Conservation (phyloP, 1,140 invertebrate genomes). For the Ceratina australensis region DNA sequence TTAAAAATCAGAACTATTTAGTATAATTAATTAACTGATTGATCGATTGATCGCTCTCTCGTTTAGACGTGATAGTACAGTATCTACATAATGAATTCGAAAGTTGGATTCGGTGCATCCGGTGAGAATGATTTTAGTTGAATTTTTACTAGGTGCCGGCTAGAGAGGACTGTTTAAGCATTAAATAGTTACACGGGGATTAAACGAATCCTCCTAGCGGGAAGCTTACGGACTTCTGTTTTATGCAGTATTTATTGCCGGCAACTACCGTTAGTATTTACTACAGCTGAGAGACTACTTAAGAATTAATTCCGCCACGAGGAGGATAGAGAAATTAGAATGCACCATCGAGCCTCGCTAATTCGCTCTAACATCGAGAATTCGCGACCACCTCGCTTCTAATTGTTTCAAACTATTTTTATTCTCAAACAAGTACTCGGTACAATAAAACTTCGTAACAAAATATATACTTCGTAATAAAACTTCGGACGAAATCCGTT, state of each 20-base stretch:
- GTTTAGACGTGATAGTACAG: no score
- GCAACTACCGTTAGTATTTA: slow-evolving; percentile 35
- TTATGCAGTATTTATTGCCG: slow-evolving; percentile 43
- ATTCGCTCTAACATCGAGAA: slow-evolving; percentile 19
- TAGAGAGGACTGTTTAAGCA: slow-evolving; percentile 12
- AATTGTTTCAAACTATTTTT: neutral
- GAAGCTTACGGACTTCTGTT: slow-evolving; percentile 29
- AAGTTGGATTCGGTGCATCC: neutral
- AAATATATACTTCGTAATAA: no score
- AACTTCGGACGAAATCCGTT: neutral
- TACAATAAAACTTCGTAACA: no score
- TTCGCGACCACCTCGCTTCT: neutral
- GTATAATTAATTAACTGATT: no score
- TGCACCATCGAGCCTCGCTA: slow-evolving; percentile 23
- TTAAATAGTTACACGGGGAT: slow-evolving; percentile 40
- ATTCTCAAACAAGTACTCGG: neutral
- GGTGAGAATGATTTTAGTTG: neutral
- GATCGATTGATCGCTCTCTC: no score
- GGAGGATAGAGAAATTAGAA: slow-evolving; percentile 43
- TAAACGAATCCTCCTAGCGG: slow-evolving; percentile 20
- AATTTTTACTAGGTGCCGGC: neutral
- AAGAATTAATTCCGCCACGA: slow-evolving; percentile 33
- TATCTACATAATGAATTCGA: no score
- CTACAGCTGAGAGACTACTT: slow-evolving; percentile 26
- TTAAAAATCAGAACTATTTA: no score